A percentile compares a stretch with the other conserved stretches of the same genome.
Conservation (phyloP, 2,113 vertebrate species). For the Alectura lathami region DNA sequence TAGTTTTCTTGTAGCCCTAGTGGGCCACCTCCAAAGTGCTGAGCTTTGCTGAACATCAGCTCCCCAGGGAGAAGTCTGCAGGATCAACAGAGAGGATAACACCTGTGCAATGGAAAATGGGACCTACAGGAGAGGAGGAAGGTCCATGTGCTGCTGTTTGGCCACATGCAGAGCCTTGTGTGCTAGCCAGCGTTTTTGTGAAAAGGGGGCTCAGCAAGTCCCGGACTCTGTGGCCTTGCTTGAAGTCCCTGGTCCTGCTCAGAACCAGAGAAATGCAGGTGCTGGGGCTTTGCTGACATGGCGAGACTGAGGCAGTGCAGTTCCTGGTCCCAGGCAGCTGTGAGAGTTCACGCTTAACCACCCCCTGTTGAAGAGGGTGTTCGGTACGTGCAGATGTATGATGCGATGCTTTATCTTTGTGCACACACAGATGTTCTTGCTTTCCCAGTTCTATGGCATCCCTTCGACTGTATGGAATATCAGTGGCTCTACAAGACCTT, state of each 20-base stretch:
- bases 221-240: neutral
- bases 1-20: neutral
- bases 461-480: neutral
- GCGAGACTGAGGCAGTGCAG: neutral
- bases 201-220: neutral
- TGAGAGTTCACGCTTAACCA: neutral
- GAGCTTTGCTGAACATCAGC: rapidly evolving
- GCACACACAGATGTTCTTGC: neutral
- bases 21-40: neutral
- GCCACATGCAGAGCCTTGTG: neutral
- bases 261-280: neutral
- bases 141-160: neutral
- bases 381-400: rapidly evolving
- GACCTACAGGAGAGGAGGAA: neutral
- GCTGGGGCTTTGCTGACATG: rapidly evolving
- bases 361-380: rapidly evolving
- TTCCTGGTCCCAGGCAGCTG: too few species aligned
- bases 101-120: rapidly evolving
- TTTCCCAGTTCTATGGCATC: neutral
- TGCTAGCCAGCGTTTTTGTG: neutral
- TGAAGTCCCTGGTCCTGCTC: neutral
- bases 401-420: neutral
- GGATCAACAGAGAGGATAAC: neutral
- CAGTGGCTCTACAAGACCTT: neutral
- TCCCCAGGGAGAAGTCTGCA: neutral